phyloP scores from a whole-genome alignment of 1,140 invertebrate genomes.

The Teleogryllus occipitalis region DNA sequence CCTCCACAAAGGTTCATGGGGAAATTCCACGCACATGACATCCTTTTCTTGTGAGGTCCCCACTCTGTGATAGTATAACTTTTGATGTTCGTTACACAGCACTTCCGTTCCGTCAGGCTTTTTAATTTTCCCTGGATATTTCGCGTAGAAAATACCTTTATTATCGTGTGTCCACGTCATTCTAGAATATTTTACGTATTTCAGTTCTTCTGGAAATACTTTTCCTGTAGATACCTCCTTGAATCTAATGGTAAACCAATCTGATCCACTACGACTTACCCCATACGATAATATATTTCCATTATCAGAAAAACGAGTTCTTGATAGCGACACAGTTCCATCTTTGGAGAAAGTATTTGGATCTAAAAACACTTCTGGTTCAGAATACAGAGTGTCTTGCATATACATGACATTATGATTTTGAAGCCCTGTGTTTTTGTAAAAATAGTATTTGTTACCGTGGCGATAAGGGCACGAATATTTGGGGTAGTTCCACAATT shows the following conservation, averaged over 20 bases:
- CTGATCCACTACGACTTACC: constrained; percentile 84
- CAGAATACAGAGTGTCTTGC: constrained; percentile 69
- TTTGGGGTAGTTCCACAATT: constrained; percentile 95
- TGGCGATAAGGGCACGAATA: constrained; percentile 77
- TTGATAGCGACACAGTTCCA: constrained; percentile 80
- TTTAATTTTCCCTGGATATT: constrained; percentile 69
- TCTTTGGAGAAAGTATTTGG: constrained; percentile 88
- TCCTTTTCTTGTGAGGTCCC: constrained; percentile 86
- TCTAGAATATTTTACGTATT: constrained; percentile 85
- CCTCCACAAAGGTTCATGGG: constrained; percentile 83
- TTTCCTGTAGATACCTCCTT: constrained; percentile 68
- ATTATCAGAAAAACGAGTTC: constrained; percentile 80
- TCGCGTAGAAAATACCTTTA: constrained; percentile 88
- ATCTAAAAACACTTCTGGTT: constrained; percentile 86
- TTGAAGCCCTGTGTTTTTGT: constrained; percentile 90
- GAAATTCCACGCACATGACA: constrained; percentile 82
- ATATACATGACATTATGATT: constrained; percentile 95
- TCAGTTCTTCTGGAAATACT: constrained; percentile 79
- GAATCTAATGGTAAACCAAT: constrained; percentile 89
- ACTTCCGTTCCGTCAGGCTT: constrained; percentile 86
- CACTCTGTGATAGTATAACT: constrained; percentile 86
- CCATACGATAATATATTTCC: constrained; percentile 86
- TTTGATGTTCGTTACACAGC: constrained; percentile 77
- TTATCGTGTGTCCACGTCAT: constrained; percentile 94
- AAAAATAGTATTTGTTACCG: constrained; percentile 86